Base-by-base conservation (phyloP, 2,797 vertebrate genomes). In the Okamejei kenojei region DNA sequence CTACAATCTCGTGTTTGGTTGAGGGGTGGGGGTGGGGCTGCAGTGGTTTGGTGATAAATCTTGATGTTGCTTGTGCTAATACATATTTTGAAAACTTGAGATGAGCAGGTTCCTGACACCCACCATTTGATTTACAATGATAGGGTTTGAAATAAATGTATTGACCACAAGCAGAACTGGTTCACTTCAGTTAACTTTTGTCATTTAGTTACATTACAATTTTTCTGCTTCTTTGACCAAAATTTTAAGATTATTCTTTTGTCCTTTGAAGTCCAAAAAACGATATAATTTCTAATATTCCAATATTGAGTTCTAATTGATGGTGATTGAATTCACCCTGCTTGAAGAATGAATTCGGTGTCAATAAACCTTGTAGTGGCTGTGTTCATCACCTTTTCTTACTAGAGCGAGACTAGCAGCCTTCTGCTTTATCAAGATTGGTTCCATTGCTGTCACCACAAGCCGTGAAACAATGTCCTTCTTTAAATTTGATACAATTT, bases 81-180 rank as follows among this genome's bases (percentile, higher is more conserved):
- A 71, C 71, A 74, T 92, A 74, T 76, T 92, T 74, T 73, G 35
- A 74, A 92, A 76, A 92, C 68, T 92, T 92, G 90, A 76, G 90
- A 29, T 92, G 38, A 58, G 90, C 71, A 92, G 23, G 90, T 76
- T 92, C 21, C 76, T 92, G 90, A 92, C 90, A 58, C 38, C 71
- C 73, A 58, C 90, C 90, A 76, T 92, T 38, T 76, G 71, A 74
- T 26, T 74, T 73, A 76, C 65, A 76, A 92, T 92, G 45, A 45
- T 54, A 76, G 71, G 82, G 90, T 76, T 92, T 74, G 35, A 92
- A 92, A 92, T 92, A 74, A 88, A 88, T 88, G 68, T 76, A 76
- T 76, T 92, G 38, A 54, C 90, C 26, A n/a, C 90, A 23, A 61
- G n/a, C 38, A 92, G 26, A 92, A 76, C 73, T 54, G 32, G 45